Evolutionary conservation across 2,797 vertebrate genomes (phyloP).

Genomic region (Mico argentatus): DNA sequence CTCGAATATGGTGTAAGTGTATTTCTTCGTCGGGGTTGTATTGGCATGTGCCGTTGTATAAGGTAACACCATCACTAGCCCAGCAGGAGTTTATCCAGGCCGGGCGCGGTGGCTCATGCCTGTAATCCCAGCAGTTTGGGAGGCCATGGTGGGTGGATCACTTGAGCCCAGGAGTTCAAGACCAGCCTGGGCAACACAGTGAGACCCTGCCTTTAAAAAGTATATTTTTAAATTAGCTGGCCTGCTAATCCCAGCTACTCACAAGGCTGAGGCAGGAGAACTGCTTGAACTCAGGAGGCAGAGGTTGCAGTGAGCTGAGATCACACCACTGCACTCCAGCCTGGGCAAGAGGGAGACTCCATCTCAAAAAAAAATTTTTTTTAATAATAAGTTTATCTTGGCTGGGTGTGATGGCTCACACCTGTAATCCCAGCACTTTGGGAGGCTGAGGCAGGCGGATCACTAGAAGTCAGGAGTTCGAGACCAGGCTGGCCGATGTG

Average conservation of each 20-base stretch:
- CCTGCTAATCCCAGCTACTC: too few species aligned
- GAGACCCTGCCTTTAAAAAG: too few species aligned
- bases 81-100: not conserved
- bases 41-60: not conserved
- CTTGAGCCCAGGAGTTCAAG: not conserved
- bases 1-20: too few species aligned
- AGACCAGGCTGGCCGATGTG: not conserved
- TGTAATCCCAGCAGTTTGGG: not conserved
- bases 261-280: too few species aligned
- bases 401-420: not conserved
- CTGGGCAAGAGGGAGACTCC: too few species aligned
- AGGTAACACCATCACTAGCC: not conserved
- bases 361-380: too few species aligned
- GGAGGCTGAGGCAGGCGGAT: not conserved
- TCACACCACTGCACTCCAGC: too few species aligned
- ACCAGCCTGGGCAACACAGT: not conserved
- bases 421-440: not conserved
- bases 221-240: too few species aligned
- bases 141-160: not conserved
- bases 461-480: not conserved
- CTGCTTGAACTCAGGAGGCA: too few species aligned
- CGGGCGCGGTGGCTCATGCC: not conserved
- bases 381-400: too few species aligned
- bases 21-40: fast-evolving
- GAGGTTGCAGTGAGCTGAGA: too few species aligned